phyloP scores from a whole-genome alignment of 2,888 invertebrate genomes.

The Meteorus cinctellus region DNA sequence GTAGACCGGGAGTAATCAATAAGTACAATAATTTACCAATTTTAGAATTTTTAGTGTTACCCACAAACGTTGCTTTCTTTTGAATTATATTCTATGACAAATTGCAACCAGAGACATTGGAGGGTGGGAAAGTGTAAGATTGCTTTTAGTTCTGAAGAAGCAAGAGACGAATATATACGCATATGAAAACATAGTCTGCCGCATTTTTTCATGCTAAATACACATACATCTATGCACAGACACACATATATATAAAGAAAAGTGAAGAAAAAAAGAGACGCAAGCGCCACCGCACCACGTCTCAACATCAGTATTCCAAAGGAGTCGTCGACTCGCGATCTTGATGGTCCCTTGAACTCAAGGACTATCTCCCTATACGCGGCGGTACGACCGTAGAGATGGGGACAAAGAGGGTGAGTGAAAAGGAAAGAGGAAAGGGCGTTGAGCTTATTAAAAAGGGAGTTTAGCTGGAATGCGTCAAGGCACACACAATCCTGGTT shows the following conservation, averaged over 20 bases:
- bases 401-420: not conserved
- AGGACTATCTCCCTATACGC: conserved; percentile 39
- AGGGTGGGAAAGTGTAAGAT: not conserved
- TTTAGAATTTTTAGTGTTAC: not conserved
- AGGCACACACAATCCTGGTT: conserved; percentile 23
- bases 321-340: conserved; percentile 49
- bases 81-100: not conserved
- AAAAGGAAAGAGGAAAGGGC: conserved; percentile 27
- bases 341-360: conserved; percentile 49
- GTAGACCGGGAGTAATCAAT: conserved; percentile 21
- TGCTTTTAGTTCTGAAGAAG: not conserved
- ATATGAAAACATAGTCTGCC: not conserved
- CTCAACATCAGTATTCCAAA: conserved; percentile 50
- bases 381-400: not conserved
- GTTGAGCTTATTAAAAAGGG: conserved; percentile 51
- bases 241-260: not conserved
- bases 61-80: not conserved
- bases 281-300: conserved; percentile 19
- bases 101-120: not conserved
- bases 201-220: conserved; percentile 3
- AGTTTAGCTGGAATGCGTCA: conserved; percentile 42
- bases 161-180: conserved; percentile 5
- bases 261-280: conserved; percentile 30
- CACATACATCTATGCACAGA: not conserved
- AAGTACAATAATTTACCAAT: not conserved